A percentile compares a stretch with the other conserved stretches of the same genome.
These are phyloP conservation scores for Apostichopus japonicus DNA, from an alignment of 35 echinoderm and acorn worm genomes.

Conservation along the genomic window DNA sequence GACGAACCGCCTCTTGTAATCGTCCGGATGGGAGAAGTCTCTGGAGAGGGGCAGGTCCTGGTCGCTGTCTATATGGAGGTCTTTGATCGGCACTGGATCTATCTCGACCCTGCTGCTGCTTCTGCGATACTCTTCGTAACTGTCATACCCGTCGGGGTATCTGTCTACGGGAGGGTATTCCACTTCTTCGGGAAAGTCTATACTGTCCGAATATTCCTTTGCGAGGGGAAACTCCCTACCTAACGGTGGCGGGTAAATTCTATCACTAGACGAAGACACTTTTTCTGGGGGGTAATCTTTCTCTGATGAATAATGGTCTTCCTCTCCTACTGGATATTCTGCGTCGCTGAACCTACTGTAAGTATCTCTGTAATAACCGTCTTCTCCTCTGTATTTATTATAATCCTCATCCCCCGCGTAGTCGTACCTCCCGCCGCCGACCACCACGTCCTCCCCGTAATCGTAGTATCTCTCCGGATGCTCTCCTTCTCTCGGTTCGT, in stretches of 20 bases:
- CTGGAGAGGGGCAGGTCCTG: constrained; percentile 15
- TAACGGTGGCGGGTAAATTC: constrained; percentile 2
- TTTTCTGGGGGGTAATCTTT: neutral
- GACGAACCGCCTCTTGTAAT: constrained; percentile 19
- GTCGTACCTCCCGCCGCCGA: neutral
- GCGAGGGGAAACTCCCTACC: neutral
- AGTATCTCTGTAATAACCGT: constrained; percentile 37
- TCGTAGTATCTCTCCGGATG: constrained; percentile 24
- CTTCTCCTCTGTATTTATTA: neutral
- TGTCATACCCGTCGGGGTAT: constrained; percentile 51
- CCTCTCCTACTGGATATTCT: constrained; percentile 22
- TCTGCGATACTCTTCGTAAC: constrained; percentile 27
- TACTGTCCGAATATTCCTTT: constrained; percentile 15
- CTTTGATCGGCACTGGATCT: constrained; percentile 55
- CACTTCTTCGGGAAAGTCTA: constrained; percentile 28
- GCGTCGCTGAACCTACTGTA: constrained; percentile 24
- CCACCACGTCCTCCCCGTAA: neutral
- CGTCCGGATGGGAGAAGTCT: constrained; percentile 46
- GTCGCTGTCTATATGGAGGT: constrained; percentile 33
- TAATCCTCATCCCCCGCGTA: constrained; percentile 36
- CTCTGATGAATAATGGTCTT: neutral
- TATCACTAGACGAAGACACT: neutral
- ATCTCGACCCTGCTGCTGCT: neutral
- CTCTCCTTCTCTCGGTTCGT: neutral
- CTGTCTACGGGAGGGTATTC: neutral